These are phyloP conservation scores for Idaea straminata DNA, from an alignment of 2,888 invertebrate species.

Conservation along the genomic window DNA sequence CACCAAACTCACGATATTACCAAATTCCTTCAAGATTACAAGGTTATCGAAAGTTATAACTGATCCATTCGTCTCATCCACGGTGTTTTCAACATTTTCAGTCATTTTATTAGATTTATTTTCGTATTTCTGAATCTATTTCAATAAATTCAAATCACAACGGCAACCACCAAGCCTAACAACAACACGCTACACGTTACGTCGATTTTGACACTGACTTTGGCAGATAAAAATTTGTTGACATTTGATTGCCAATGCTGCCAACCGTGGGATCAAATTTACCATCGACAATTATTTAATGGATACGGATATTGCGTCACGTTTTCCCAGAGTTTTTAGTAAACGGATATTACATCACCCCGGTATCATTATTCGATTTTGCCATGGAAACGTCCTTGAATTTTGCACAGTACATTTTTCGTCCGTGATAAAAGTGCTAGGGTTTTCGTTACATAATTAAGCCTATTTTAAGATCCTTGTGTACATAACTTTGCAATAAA, in stretches of 20 bases:
- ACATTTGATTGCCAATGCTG: background rate
- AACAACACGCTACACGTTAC: constrained; percentile 9
- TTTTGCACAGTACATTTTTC: too few relatives aligned
- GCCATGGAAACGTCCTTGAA: too few relatives aligned
- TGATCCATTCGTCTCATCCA: constrained; percentile 47
- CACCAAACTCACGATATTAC: constrained; percentile 64
- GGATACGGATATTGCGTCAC: background rate
- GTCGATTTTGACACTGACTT: background rate
- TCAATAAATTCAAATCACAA: background rate
- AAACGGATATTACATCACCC: background rate
- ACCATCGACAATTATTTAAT: background rate
- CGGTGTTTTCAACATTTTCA: constrained; percentile 45
- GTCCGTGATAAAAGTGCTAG: too few relatives aligned
- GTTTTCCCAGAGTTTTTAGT: background rate
- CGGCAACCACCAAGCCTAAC: constrained; percentile 3
- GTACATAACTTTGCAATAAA: too few relatives aligned
- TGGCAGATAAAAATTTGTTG: background rate
- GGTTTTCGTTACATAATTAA: too few relatives aligned
- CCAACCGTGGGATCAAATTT: background rate
- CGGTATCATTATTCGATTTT: too few relatives aligned
- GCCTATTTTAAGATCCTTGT: too few relatives aligned
- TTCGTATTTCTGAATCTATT: background rate
- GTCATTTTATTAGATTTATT: constrained; percentile 39
- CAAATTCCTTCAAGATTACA: constrained; percentile 65
- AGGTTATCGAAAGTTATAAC: constrained; percentile 63